Base-by-base conservation (phyloP, 2,888 invertebrate genomes). In the Micoletzkya japonica region DNA sequence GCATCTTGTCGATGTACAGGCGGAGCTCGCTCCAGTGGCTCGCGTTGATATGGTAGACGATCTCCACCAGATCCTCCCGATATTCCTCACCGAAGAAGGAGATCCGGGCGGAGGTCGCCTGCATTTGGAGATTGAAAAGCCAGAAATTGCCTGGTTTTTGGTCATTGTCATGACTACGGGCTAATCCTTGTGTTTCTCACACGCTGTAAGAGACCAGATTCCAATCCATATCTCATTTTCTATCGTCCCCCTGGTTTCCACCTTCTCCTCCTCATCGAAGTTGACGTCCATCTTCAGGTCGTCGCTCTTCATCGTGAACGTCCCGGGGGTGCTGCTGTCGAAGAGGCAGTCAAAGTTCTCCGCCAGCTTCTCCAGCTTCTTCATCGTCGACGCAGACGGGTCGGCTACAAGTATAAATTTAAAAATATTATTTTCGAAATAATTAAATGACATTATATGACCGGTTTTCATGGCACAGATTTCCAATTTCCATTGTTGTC, bases 321-420 rank as follows among this genome's bases (percentile, higher is more conserved):
- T 63, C 30, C 50, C 34, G 2, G 26, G n/a, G n/a, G n/a, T 28
- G 20, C 32, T n/a, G 49, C 50, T 63, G 1, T 50, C 7, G 50
- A 50, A 24, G 4, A 24, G 6, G 32, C 64, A 66, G 1, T 66
- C 64, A 32, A 66, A 28, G 20, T 37, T 66, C 1, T 28, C 28
- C 4, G 64, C 34, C 14, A 66, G 54, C 7, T 26, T 37, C 64
- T 54, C 64, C 26, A 52, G 32, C 37, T 66, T 66, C 54, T 66
- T 66, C 7, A 54, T 7, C 10, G 54, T 52, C 26, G 64, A n/a
- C 30, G 54, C n/a, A 26, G 37, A 30, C 4, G 37, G 28, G 24
- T 66, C 64, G 36, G 54, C 64, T 66, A 20, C 36, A 66, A 17
- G 20, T 36, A 50, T 50, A 2, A 14, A 60, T 39, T 20, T 60